Percentiles rank a stretch among this genome's conserved stretches.
These are phyloP conservation scores for Dermochelys coriacea DNA, from an alignment of 2,797 vertebrate genomes.

Conservation along the genomic window DNA sequence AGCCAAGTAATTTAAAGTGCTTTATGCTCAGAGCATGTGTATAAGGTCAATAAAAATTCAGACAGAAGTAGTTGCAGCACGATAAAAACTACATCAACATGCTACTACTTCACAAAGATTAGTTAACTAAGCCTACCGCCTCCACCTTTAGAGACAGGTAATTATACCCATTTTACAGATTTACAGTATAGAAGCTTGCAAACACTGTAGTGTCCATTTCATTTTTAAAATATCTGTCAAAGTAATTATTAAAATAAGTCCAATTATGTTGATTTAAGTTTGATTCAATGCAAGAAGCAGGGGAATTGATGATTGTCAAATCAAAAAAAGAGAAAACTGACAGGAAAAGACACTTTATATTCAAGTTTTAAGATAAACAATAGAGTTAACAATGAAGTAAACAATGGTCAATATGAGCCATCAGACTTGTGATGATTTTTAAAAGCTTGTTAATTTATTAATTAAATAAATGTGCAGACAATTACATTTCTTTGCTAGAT, in stretches of 20 bases:
- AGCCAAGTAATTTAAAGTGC: not conserved
- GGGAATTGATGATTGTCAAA: not conserved
- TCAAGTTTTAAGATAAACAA: not conserved
- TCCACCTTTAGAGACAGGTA: not conserved
- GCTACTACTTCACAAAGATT: not conserved
- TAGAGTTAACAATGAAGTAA: not conserved
- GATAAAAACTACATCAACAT: not conserved
- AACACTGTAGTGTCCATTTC: not conserved
- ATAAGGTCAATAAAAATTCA: not conserved
- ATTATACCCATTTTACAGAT: not conserved
- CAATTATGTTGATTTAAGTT: not conserved
- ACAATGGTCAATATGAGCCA: not conserved
- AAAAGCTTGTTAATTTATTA: not conserved
- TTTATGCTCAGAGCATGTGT: not conserved
- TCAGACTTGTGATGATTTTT: not conserved
- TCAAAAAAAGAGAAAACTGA: not conserved
- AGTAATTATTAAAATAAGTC: not conserved
- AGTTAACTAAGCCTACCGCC: not conserved
- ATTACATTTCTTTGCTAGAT: not conserved
- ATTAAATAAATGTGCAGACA: not conserved
- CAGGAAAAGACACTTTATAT: not conserved
- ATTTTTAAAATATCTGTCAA: not conserved
- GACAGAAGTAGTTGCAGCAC: not conserved
- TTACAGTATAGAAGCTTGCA: fast-evolving
- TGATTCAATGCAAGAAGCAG: not conserved